These are phyloP conservation scores for Arizona elegans DNA, from an alignment of 2,113 vertebrate genomes.

Conservation along the genomic window DNA sequence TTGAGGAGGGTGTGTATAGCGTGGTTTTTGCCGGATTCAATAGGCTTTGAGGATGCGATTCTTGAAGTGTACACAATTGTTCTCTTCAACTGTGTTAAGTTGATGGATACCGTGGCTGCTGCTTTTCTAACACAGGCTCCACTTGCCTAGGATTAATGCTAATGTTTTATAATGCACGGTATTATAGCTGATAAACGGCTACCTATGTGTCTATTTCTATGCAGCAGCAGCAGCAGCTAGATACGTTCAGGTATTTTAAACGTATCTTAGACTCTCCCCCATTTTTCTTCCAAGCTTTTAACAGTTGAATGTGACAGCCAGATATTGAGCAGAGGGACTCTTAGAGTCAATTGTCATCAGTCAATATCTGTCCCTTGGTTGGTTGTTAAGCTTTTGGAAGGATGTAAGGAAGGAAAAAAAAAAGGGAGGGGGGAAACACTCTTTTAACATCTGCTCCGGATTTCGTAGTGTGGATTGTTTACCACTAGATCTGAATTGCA, in stretches of 20 bases:
- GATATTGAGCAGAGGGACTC: background rate
- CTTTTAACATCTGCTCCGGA: too few species aligned
- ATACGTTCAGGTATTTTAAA: background rate
- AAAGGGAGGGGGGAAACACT: background rate
- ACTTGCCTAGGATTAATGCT: background rate
- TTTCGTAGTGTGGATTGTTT: background rate
- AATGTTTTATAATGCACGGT: background rate
- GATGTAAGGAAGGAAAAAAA: background rate
- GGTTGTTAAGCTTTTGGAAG: background rate
- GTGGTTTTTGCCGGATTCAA: background rate
- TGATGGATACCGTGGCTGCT: background rate
- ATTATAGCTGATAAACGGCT: background rate
- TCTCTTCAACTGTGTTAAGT: background rate
- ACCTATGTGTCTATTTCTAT: background rate
- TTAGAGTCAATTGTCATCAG: background rate
- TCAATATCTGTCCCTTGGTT: background rate
- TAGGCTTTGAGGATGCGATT: background rate
- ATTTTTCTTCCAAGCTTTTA: background rate
- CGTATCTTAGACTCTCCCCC: background rate
- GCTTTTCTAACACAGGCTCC: background rate
- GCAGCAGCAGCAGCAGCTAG: background rate
- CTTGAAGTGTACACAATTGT: background rate
- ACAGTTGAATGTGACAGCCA: background rate
- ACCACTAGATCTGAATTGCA: background rate
- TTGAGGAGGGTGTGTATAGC: background rate